Evolutionary conservation across 2,888 invertebrate species (phyloP), one percentile per base, ranked within the genome.

Genomic region (Cryptocephalus moraei): DNA sequence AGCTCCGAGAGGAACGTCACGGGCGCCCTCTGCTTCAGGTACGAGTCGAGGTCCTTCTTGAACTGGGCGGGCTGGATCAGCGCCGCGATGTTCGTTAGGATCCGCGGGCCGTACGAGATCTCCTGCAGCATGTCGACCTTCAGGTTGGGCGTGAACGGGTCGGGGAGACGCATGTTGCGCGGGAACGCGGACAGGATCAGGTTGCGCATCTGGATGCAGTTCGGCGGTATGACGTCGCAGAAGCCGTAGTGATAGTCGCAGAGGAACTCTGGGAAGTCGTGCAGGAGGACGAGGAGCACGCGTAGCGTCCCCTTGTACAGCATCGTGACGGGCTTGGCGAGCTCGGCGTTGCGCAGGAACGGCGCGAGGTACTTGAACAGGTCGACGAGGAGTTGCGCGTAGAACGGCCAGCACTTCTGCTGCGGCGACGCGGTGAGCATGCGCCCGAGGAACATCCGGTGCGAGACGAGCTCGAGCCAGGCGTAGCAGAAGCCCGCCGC

Each of bases 181-280:
- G 99, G 99, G 69, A 96, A 99, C 2, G 99, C 99, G 4, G 96
- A 95, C 52, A 99, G 75, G 46, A 99, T 95, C 47, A 99, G 77
- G 69, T 99, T 99, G 44, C 99, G 80, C 92, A 99, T 93, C 71
- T 91, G 97, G 57, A 99, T 95, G 72, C 99, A 99, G 70, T 99
- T 99, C 4, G 97, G 93, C 41, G 99, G 97, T 61, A 99, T 97
- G 51, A 93, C 95, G 71, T 99, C 99, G 70, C 99, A 97, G 74
- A 99, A 95, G 40, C 92, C 91, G 69, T 97, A 97, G 70, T 99
- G 96, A 71, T 96, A 97, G 69, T 99, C 99, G 71, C 97, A 97
- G 44, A 99, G 78, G 70, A 99, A 95, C 73, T 99, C 99, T 0
- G 99, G 99, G 70, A 99, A 99, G 69, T 99, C 99, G 67, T 99